phyloP scores from a whole-genome alignment of 2,888 invertebrate species.

The Choristoneura rosaceana region DNA sequence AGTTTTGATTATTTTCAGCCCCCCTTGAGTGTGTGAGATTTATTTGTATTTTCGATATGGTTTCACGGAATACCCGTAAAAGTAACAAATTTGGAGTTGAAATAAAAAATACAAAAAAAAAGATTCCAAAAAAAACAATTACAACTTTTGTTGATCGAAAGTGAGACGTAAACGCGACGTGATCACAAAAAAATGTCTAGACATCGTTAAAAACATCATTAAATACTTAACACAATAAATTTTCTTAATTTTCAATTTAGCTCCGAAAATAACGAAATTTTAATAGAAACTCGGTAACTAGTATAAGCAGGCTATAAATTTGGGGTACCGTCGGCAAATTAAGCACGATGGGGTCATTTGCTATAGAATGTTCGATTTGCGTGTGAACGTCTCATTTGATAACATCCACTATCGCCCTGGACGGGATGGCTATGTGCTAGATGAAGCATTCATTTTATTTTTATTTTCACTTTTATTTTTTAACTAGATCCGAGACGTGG shows the following conservation, averaged over 20 bases:
- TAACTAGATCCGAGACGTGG: too few species aligned
- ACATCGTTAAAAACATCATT: neutral
- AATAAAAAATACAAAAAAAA: too few species aligned
- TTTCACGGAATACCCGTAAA: too few species aligned
- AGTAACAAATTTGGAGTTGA: too few species aligned
- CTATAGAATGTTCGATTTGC: conserved; percentile 59
- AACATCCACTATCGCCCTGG: conserved; percentile 45
- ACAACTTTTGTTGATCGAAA: too few species aligned
- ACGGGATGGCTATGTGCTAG: conserved; percentile 51
- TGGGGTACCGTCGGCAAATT: conserved; percentile 46
- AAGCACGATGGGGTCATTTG: conserved; percentile 44
- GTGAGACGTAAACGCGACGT: too few species aligned
- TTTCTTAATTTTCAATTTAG: conserved; percentile 35
- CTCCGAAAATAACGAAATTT: conserved; percentile 40
- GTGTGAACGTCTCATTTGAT: conserved; percentile 57
- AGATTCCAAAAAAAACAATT: too few species aligned
- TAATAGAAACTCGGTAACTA: conserved; percentile 40
- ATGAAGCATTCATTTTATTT: neutral
- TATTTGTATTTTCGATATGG: too few species aligned
- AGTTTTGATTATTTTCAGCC: too few species aligned
- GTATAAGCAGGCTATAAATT: conserved; percentile 35
- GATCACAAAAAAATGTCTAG: too few species aligned
- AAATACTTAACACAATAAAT: conserved; percentile 23
- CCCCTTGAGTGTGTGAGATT: too few species aligned
- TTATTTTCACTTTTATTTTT: too few species aligned